Evolutionary conservation across 2,113 vertebrate genomes (phyloP).

Genomic region (Periophthalmus modestus): DNA sequence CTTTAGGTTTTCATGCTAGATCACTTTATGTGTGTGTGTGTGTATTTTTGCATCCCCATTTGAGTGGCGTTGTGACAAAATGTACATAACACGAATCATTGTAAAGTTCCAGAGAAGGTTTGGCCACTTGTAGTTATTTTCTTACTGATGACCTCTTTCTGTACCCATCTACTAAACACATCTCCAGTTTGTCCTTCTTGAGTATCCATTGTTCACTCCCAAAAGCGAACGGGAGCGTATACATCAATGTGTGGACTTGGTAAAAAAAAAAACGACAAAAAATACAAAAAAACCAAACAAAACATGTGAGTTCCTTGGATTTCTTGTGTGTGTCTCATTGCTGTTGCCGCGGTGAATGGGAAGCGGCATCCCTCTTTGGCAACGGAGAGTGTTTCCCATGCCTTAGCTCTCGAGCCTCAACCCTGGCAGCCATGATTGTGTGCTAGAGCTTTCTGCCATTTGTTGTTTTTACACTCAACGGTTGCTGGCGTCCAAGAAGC

Average conservation of each 20-base stretch:
- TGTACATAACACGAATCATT: conserved; percentile 77
- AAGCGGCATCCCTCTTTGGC: conserved; percentile 89
- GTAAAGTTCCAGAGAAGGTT: conserved; percentile 53
- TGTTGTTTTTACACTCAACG: conserved; percentile 87
- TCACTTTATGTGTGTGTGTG: conserved; percentile 63
- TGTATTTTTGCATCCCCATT: conserved; percentile 71
- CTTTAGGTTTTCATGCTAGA: conserved; percentile 54
- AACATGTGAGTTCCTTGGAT: conserved; percentile 59
- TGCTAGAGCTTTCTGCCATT: conserved; percentile 87
- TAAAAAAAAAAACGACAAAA: conserved; percentile 34
- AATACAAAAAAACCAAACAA: not conserved
- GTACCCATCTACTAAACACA: conserved; percentile 52
- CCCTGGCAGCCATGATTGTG: conserved; percentile 86
- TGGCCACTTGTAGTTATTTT: conserved; percentile 62
- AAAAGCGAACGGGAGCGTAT: conserved; percentile 42
- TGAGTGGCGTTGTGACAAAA: conserved; percentile 71
- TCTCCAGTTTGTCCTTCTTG: conserved; percentile 55
- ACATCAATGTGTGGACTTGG: conserved; percentile 50
- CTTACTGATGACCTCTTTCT: conserved; percentile 59
- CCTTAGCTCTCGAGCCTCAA: conserved; percentile 84
- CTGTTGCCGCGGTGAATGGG: conserved; percentile 84
- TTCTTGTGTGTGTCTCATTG: conserved; percentile 66
- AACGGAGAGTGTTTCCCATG: conserved; percentile 91
- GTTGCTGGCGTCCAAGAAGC: conserved; percentile 89
- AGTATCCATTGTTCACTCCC: conserved; percentile 45